Conservation (phyloP, 23 tunicate genomes). For the Ascidia mentula region DNA sequence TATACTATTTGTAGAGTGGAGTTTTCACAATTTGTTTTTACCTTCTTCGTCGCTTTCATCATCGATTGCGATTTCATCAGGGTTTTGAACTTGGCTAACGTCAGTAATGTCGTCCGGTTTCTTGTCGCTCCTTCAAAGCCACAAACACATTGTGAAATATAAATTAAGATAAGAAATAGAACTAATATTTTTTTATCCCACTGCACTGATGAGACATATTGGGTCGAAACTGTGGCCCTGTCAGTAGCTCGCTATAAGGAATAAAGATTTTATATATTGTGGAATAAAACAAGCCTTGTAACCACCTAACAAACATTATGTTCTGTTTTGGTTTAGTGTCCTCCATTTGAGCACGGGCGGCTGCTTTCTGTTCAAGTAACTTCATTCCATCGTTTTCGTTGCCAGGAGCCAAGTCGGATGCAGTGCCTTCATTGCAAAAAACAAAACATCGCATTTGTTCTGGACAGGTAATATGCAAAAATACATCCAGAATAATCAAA, state of each 20-base stretch:
- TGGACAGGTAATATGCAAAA: too few relatives aligned
- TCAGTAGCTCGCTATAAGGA: too few relatives aligned
- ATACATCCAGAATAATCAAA: too few relatives aligned
- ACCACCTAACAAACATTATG: slow-evolving; percentile 70
- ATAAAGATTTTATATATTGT: not conserved
- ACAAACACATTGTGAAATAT: not conserved
- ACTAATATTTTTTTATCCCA: too few relatives aligned
- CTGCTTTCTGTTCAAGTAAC: slow-evolving; percentile 93
- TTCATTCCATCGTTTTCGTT: slow-evolving; percentile 89
- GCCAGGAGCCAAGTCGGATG: slow-evolving; percentile 87
- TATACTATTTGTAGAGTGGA: not conserved
- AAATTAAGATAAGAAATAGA: too few relatives aligned
- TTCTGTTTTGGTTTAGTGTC: slow-evolving; percentile 53
- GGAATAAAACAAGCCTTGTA: not conserved
- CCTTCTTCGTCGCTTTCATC: slow-evolving; percentile 56
- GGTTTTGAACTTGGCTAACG: slow-evolving; percentile 54
- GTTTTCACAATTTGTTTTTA: not conserved
- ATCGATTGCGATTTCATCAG: slow-evolving; percentile 88
- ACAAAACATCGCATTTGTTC: too few relatives aligned
- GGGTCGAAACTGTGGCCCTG: too few relatives aligned
- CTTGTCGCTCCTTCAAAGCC: slow-evolving; percentile 59
- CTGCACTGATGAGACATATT: too few relatives aligned
- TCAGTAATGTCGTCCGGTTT: slow-evolving; percentile 29
- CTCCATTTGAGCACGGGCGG: slow-evolving; percentile 56
- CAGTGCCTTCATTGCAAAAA: slow-evolving; percentile 85